Evolutionary conservation across 2,888 invertebrate genomes (phyloP), one percentile per base, ranked within the genome.

Genomic region (Synergus japonicus): DNA sequence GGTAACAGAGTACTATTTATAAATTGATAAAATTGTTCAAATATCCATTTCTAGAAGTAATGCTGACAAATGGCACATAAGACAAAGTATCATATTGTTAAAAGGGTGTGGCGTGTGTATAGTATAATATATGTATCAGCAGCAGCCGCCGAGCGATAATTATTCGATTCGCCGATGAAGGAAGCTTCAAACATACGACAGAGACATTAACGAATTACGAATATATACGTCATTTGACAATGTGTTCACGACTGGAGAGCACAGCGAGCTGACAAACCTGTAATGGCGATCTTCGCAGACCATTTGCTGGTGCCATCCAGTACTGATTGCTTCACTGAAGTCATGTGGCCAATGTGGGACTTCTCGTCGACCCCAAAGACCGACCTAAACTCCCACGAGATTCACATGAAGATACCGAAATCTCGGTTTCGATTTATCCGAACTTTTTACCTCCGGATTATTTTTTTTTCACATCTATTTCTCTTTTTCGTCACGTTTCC

Each of bases 271-370:
- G 81, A 85, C 85, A 84, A 87, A 99, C 99, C 98, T 97, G 99
- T 99, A 93, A 99, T 98, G 93, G 98, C 98, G 94, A 99, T 99
- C 96, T 99, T 99, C 92, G 99, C 99, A 92, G 99, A 99, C 99
- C 99, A 99, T 94, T 99, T 99, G 93, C 98, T 98, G 88, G 99
- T 99, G 92, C 99, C 99, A 94, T 99, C 99, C 93, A 99, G 95
- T 91, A 99, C 99, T 92, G 98, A 97, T 94, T 99, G 98, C 95
- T 99, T 98, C 92, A 99, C 98, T 87, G 98, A 96, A 94, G 97
- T 98, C 98, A 99, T 98, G 94, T 99, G 98, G 91, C 98, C 97
- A 87, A 96, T 94, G 94, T 99, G 98, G 91, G 96, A 96, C 93
- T 98, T 97, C 93, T 96, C 96, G 93, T 99, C 98, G 92, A 98